These are phyloP conservation scores for Euspilapteryx auroguttella DNA, from an alignment of 2,888 invertebrate species.

Conservation along the genomic window DNA sequence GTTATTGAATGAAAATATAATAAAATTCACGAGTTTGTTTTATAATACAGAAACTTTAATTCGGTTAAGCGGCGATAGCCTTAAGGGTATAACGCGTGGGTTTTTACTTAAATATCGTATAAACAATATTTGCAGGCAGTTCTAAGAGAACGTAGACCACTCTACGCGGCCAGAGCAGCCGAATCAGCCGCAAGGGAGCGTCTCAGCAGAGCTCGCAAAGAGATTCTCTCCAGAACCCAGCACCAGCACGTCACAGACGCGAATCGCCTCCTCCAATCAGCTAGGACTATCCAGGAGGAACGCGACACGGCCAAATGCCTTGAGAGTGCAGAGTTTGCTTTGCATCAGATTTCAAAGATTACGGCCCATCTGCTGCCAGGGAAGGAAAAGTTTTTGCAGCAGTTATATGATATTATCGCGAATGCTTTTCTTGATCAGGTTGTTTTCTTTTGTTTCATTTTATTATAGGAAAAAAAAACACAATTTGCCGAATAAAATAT, in stretches of 20 bases:
- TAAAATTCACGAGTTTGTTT: too few relatives aligned
- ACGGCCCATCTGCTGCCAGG: conserved; percentile 26
- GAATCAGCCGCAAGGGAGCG: conserved; percentile 28
- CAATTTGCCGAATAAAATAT: too few relatives aligned
- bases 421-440: conserved; percentile 44
- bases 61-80: too few relatives aligned
- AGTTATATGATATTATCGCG: conserved; percentile 32
- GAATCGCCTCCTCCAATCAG: conserved; percentile 24
- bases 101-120: background rate
- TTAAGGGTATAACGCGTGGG: too few relatives aligned
- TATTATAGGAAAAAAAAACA: too few relatives aligned
- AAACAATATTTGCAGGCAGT: conserved; percentile 19
- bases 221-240: conserved; percentile 26
- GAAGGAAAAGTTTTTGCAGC: conserved; percentile 36
- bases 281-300: conserved; percentile 19
- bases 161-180: conserved; percentile 35
- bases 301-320: conserved; percentile 34
- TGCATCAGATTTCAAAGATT: conserved; percentile 38
- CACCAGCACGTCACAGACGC: conserved; percentile 31
- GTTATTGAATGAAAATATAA: too few relatives aligned
- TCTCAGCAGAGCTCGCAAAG: conserved; percentile 25
- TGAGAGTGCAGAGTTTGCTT: conserved; percentile 38
- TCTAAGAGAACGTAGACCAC: conserved; percentile 33
- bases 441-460: background rate
- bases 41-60: too few relatives aligned